Percentiles rank a stretch among this genome's conserved stretches.
phyloP scores from a whole-genome alignment of 2,888 invertebrate genomes.

The Caenorhabditis angaria region DNA sequence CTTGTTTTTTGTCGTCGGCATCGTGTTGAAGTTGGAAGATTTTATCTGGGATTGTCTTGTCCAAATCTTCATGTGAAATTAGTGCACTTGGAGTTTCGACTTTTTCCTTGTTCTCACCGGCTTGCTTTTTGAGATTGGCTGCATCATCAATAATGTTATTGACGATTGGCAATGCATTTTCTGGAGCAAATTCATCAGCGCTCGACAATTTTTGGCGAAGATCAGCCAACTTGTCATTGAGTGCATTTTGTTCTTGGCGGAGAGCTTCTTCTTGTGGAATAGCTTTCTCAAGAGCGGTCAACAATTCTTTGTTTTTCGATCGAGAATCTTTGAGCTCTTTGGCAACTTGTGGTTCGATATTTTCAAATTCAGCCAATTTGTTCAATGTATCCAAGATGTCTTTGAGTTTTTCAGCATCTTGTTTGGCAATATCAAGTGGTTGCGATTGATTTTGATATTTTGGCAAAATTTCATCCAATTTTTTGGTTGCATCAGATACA shows the following conservation, averaged over 20 bases:
- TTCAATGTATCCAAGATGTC: constrained; percentile 13
- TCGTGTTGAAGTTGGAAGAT: constrained; percentile 11
- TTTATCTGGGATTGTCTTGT: constrained; percentile 18
- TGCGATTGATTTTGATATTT: constrained; percentile 16
- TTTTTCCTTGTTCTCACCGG: constrained; percentile 17
- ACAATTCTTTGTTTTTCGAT: constrained; percentile 23
- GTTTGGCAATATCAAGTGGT: constrained; percentile 18
- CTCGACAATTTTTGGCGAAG: background rate
- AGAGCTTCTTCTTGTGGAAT: constrained; percentile 18
- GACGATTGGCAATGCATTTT: constrained; percentile 18
- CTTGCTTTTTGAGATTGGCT: constrained; percentile 14
- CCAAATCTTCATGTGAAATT: constrained; percentile 23
- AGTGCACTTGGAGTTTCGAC: constrained; percentile 11
- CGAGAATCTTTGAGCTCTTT: constrained; percentile 24
- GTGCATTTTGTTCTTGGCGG: constrained; percentile 9
- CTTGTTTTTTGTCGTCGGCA: constrained; percentile 24
- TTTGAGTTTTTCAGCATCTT: constrained; percentile 14
- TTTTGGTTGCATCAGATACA: constrained; percentile 13
- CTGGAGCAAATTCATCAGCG: constrained; percentile 9
- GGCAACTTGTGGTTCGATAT: constrained; percentile 18
- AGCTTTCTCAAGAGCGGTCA: constrained; percentile 9
- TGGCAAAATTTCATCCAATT: constrained; percentile 21
- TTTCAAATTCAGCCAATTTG: background rate
- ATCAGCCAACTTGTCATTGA: background rate
- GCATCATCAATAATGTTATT: constrained; percentile 27